phyloP scores from a whole-genome alignment of 1,140 invertebrate genomes.

The Saccostrea glomerata region DNA sequence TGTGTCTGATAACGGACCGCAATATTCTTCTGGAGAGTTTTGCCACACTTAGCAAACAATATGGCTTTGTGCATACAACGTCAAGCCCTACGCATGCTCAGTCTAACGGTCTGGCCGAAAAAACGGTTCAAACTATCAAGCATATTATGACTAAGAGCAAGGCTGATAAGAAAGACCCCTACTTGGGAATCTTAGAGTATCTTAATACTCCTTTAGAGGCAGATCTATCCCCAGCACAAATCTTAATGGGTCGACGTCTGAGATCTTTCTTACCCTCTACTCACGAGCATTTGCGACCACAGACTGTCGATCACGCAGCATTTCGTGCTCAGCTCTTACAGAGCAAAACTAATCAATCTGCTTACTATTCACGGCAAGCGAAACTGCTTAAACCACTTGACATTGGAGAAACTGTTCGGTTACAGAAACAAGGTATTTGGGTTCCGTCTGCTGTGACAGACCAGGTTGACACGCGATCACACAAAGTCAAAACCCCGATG shows the following conservation, averaged over 20 bases:
- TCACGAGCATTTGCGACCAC: background rate
- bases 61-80: conserved; percentile 52
- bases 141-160: conserved; percentile 49
- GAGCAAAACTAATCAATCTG: background rate
- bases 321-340: background rate
- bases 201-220: conserved; percentile 39
- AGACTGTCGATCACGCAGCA: background rate
- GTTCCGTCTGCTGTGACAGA: background rate
- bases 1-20: conserved; percentile 59
- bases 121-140: conserved; percentile 50
- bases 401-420: conserved; percentile 1
- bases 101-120: conserved; percentile 52
- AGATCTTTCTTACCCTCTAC: background rate
- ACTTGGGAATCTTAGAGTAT: conserved; percentile 56
- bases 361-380: background rate
- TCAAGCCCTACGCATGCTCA: conserved; percentile 48
- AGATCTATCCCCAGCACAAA: conserved; percentile 46
- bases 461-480: background rate
- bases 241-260: conserved; percentile 26
- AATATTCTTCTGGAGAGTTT: conserved; percentile 48
- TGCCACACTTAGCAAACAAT: conserved; percentile 40
- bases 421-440: background rate
- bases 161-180: conserved; percentile 40
- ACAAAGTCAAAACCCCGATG: background rate
- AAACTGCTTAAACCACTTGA: background rate